A percentile compares a stretch with the other conserved stretches of the same genome.
phyloP scores from a whole-genome alignment of 2,888 invertebrate species.

The Epistrophella euchroma region DNA sequence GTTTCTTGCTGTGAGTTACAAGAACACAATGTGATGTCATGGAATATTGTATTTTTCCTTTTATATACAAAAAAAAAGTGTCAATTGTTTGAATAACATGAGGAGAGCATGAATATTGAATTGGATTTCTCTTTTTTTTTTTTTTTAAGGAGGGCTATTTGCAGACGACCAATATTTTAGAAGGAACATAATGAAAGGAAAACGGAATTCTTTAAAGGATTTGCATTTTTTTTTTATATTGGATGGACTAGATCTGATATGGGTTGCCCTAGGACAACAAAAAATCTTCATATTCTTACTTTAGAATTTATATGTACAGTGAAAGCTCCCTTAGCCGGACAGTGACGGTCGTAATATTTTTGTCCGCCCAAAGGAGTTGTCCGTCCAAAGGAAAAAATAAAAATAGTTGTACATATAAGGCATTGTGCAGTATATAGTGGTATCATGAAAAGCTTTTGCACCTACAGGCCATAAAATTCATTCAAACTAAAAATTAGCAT shows the following conservation, averaged over 20 bases:
- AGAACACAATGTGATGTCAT: conserved; percentile 3
- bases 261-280: not conserved
- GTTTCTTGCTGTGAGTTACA: conserved; percentile 44
- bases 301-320: no score
- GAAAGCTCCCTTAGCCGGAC: no score
- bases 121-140: conserved; percentile 22
- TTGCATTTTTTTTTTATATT: conserved; percentile 3
- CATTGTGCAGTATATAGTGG: no score
- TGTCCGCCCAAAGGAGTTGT: no score
- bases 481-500: no score
- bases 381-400: no score
- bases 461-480: no score
- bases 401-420: no score
- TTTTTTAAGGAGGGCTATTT: conserved; percentile 11
- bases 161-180: not conserved
- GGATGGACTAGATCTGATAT: not conserved
- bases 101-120: not conserved
- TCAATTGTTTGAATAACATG: conserved; percentile 27
- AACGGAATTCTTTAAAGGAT: not conserved
- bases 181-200: not conserved
- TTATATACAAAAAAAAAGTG: not conserved
- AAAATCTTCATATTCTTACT: no score
- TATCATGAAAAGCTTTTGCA: no score
- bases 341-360: no score
- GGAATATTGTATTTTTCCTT: conserved; percentile 30